A percentile compares a stretch with the other conserved stretches of the same genome.
Conservation (phyloP, 2,888 invertebrate species). For the Acrobasis consociella region DNA sequence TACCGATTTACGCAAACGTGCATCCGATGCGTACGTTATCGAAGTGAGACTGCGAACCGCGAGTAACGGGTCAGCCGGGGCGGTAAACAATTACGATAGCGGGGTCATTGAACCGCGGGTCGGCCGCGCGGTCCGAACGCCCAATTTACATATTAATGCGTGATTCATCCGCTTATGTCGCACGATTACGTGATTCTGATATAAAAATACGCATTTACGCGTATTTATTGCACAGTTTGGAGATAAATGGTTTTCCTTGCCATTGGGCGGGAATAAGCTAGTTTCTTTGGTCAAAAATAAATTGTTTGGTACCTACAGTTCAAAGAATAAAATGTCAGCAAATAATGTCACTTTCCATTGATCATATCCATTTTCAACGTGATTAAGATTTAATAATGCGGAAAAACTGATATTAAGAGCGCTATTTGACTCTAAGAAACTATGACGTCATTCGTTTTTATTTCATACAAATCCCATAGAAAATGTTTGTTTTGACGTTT, state of each 20-base stretch:
- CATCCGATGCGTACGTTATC: conserved; percentile 48
- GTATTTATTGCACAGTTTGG: background rate
- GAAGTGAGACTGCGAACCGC: conserved; percentile 24
- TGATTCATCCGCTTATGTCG: conserved; percentile 18
- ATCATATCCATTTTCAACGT: too few species aligned
- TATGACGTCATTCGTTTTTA: too few species aligned
- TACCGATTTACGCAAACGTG: conserved; percentile 57
- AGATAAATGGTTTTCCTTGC: background rate
- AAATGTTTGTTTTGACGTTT: too few species aligned
- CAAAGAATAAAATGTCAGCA: too few species aligned
- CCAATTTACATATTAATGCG: conserved; percentile 21
- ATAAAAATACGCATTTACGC: conserved; percentile 17
- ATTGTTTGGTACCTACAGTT: too few species aligned
- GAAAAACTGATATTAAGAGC: too few species aligned
- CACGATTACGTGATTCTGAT: conserved; percentile 17
- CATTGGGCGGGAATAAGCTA: too few species aligned
- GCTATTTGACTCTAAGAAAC: too few species aligned
- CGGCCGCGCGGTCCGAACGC: conserved; percentile 27
- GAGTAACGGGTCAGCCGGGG: conserved; percentile 57
- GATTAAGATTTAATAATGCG: too few species aligned
- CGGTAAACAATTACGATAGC: conserved; percentile 76
- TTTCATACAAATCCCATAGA: too few species aligned
- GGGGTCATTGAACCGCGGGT: conserved; percentile 24
- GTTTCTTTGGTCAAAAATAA: too few species aligned
- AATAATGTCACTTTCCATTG: too few species aligned